Evolutionary conservation across 2,113 vertebrate genomes (phyloP), one percentile per base, ranked within the genome.

Genomic region (Pelusios castaneus): DNA sequence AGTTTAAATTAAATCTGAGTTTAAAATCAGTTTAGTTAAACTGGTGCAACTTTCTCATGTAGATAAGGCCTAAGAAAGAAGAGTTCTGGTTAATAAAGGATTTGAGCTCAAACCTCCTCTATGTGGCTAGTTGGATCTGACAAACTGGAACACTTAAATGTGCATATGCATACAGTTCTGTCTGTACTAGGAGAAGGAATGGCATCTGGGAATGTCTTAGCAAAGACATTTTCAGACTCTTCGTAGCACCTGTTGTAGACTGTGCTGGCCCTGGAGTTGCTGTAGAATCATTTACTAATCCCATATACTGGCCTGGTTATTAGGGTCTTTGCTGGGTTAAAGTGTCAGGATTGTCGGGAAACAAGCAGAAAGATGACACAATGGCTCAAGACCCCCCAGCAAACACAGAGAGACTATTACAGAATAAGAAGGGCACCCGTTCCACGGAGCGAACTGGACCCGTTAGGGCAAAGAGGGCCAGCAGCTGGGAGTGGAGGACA

Each of bases 391-490:
- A 85, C 38, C n/a, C n/a, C 24, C 13, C 78, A 13, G 82, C 13
- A 67, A 34, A 10, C n/a, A 1, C n/a, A 1, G 0, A 1, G 7
- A 0, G 0, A 49, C 56, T 52, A 24, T 56, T 67, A 29, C 58
- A 89, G 41, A 60, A 51, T 17, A 31, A 13, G 4, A 38, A 70
- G n/a, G 56, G 55, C 22, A 63, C 27, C 60, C 8, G 13, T 0
- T 1, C 25, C 47, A 25, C 2, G 9, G 45, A 54, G 73, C 25
- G 41, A 58, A 45, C 79, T 41, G 52, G 79, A n/a, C 41, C 56
- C 52, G 14, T 25, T 43, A 21, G 52, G 52, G 14, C 52, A 54
- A 21, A 54, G 10, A 49, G 52, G 52, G 19, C 52, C 52, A 54
- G 19, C 4, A 54, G 19, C 52, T 21, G 52, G 52, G 52, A 54